phyloP scores from a whole-genome alignment of 2,113 vertebrate species.

The Emydura subglobosa region DNA sequence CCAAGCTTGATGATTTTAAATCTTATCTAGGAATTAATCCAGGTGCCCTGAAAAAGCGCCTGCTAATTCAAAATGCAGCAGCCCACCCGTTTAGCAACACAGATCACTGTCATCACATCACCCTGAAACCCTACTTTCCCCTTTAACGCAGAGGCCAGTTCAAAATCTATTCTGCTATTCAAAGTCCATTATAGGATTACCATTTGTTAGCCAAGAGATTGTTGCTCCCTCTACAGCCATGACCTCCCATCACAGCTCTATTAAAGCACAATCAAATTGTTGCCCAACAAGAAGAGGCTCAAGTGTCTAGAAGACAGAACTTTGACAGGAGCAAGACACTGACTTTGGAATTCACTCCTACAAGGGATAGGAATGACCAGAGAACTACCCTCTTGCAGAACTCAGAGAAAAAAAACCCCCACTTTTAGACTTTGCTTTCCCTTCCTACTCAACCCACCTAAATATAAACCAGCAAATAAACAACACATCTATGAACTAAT shows the following conservation, averaged over 20 bases:
- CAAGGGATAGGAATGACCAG: conserved; percentile 4
- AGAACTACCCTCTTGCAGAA: neutral
- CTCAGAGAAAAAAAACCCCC: neutral
- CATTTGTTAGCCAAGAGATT: conserved; percentile 39
- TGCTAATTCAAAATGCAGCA: neutral
- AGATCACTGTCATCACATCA: neutral
- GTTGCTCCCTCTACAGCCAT: neutral
- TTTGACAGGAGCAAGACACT: neutral
- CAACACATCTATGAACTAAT: neutral
- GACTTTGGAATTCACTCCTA: neutral
- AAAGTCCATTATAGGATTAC: conserved; percentile 49
- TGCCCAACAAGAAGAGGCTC: neutral
- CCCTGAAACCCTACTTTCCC: neutral
- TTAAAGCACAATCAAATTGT: conserved; percentile 28
- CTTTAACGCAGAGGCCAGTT: conserved; percentile 38
- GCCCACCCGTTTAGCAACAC: conserved; percentile 19
- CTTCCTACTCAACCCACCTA: neutral
- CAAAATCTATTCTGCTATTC: conserved; percentile 56
- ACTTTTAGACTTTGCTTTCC: neutral
- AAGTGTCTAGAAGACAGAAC: neutral
- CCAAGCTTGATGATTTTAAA: conserved; percentile 3
- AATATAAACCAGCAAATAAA: neutral
- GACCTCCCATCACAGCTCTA: neutral
- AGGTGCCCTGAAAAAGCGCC: neutral
- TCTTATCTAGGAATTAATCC: conserved; percentile 15